Base-by-base conservation (phyloP, 30 jellyfish, hydroid and myxozoan genomes). In the Chironex yamaguchii region DNA sequence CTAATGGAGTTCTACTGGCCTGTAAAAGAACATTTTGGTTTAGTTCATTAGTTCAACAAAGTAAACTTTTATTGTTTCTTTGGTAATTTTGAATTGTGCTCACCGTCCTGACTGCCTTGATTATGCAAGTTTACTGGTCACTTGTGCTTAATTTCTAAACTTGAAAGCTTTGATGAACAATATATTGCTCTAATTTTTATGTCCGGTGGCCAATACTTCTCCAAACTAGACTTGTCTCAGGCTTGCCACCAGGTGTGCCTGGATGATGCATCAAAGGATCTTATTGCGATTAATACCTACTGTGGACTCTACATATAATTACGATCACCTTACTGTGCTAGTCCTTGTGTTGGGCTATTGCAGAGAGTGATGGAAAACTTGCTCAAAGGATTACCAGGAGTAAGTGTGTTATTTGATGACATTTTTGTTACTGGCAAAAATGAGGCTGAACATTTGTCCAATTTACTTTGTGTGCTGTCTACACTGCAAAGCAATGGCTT, bases 221-320 rank as follows among this genome's bases (percentile, higher is more conserved):
- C 67, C 35, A 75, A 69, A 35, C 52, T 72, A 62, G 95, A 75
- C 20, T 69, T 84, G 48, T 54, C 79, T 2, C 91, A 73, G 58
- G 96, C 93, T 28, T 84, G 76, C 32, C 90, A 72, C 50, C 93
- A 85, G 27, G 52, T 85, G 50, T 64, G 28, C 54, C 79, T 85
- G 42, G 89, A 85, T 85, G 92, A 85, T 11, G 65, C 23, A 52
- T 85, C 92, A 42, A 3, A 78, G 35, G 88, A 84, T 27, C 42
- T 27, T 25, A 34, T 72, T 4, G 76, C 93, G 33, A 78, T 74
- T 24, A 74, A 74, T 62, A 76, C 96, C 24, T 92, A 73, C 85
- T 50, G 87, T 34, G 93, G 87, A 29, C 34, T 85, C 52, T 85
- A 74, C 49, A 36, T 24, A 32, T 54, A 89, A 30, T 66, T 81